These are phyloP conservation scores for Salvator merianae DNA, from an alignment of 2,113 vertebrate species.

Conservation along the genomic window DNA sequence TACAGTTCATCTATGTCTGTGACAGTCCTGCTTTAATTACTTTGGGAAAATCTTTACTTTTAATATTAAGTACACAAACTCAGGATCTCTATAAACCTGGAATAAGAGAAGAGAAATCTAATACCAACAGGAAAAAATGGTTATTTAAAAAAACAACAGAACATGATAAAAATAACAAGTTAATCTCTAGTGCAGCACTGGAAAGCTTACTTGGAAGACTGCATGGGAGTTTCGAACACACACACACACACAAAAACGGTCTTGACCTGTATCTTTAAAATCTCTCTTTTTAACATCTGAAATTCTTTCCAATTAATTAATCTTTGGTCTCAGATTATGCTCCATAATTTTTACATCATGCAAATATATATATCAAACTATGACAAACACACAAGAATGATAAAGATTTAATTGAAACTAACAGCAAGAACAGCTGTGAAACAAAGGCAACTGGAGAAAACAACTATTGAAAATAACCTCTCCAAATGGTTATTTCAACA, in stretches of 20 bases:
- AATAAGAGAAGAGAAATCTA: background rate
- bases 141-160: background rate
- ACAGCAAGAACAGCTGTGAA: background rate
- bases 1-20: background rate
- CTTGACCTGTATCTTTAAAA: background rate
- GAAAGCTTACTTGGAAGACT: background rate
- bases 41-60: background rate
- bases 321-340: background rate
- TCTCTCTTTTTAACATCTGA: background rate
- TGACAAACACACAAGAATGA: background rate
- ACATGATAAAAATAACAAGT: background rate
- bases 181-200: background rate
- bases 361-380: background rate
- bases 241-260: background rate
- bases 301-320: background rate
- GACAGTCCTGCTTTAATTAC: background rate
- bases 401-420: background rate
- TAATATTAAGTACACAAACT: background rate
- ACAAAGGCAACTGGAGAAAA: background rate
- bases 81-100: background rate
- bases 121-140: background rate
- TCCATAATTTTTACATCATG: background rate
- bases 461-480: background rate
- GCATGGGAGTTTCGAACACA: background rate
- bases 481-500: background rate